Conservation (phyloP, 1,140 invertebrate species). For the Drosophila lini region DNA sequence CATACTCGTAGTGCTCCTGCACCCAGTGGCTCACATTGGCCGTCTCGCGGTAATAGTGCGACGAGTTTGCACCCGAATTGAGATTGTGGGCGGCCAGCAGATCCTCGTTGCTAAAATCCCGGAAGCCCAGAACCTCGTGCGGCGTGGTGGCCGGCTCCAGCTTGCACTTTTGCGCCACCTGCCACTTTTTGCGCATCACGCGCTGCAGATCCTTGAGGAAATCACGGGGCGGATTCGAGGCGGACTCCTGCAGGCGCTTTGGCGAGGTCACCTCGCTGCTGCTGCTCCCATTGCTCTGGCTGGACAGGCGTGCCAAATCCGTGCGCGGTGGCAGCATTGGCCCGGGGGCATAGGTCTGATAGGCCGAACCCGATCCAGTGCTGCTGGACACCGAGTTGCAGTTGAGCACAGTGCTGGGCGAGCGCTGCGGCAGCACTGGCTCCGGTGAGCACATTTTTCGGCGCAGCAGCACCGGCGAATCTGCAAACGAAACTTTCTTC, state of each 20-base stretch:
- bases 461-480: conserved; percentile 80
- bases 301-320: conserved; percentile 87
- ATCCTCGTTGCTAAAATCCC: conserved; percentile 86
- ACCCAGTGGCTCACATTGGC: conserved; percentile 95
- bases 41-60: conserved; percentile 89
- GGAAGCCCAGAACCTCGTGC: conserved; percentile 95
- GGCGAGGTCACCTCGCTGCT: conserved; percentile 85
- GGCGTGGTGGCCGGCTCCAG: conserved; percentile 92
- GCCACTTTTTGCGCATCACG: conserved; percentile 97
- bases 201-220: conserved; percentile 94
- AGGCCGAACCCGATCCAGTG: conserved; percentile 16
- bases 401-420: conserved; percentile 62
- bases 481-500: conserved; percentile 83
- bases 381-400: conserved; percentile 23
- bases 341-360: conserved; percentile 78
- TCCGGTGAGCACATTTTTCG: conserved; percentile 84
- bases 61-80: conserved; percentile 72
- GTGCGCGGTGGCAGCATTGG: conserved; percentile 89
- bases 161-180: conserved; percentile 96
- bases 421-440: conserved; percentile 55
- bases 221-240: conserved; percentile 91
- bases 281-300: conserved; percentile 64
- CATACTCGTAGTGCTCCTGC: conserved; percentile 92
- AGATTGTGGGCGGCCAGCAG: conserved; percentile 74
- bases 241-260: conserved; percentile 89